A percentile compares a stretch with the other conserved stretches of the same genome.
Conservation (phyloP, 2,113 vertebrate species). For the Anoplopoma fimbria region DNA sequence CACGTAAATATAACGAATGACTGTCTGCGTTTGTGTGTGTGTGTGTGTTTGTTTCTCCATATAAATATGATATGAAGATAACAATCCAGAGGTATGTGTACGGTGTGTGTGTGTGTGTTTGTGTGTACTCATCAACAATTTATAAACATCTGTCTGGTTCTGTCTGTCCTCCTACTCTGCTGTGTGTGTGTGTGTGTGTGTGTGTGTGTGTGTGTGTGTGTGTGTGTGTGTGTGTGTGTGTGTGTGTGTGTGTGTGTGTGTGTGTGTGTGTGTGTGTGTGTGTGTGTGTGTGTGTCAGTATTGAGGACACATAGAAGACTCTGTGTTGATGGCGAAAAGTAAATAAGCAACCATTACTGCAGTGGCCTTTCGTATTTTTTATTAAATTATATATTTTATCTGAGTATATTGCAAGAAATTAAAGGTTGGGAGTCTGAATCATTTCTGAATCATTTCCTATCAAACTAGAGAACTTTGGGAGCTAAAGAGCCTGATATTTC, state of each 20-base stretch:
- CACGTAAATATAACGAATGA: constrained; percentile 44
- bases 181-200: neutral
- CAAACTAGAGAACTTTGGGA: too few species aligned
- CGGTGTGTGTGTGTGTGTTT: neutral
- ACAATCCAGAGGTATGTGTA: neutral
- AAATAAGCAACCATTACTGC: neutral
- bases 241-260: neutral
- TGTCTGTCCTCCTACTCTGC: neutral
- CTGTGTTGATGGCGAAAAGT: neutral
- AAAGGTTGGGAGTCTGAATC: too few species aligned
- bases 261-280: neutral
- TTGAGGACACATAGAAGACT: neutral
- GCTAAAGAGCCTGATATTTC: neutral
- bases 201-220: too few species aligned
- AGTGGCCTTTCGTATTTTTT: neutral
- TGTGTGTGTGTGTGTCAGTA: neutral
- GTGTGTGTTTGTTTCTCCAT: neutral
- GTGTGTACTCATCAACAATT: constrained; percentile 10
- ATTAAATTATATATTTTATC: neutral
- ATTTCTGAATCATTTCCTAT: too few species aligned
- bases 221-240: neutral
- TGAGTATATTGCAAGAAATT: too few species aligned
- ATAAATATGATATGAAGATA: constrained; percentile 53
- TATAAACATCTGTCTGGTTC: constrained; percentile 5
- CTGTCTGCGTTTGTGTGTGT: constrained; percentile 1